Percentiles rank a stretch among this genome's conserved stretches.
Conservation (phyloP, 1,140 invertebrate genomes). For the Microplitis demolitor region DNA sequence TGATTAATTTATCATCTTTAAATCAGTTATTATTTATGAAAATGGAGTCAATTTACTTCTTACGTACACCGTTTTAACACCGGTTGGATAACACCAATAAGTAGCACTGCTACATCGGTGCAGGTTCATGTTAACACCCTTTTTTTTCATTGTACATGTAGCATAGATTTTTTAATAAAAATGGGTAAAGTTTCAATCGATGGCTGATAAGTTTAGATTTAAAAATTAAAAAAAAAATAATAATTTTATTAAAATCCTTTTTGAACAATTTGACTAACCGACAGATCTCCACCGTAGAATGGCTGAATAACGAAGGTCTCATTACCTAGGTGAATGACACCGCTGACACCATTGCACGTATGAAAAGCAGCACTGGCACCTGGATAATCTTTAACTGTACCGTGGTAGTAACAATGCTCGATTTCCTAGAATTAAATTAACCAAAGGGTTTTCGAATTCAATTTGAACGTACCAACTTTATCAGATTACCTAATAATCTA, state of each 20-base stretch:
- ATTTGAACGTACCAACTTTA: too few species aligned
- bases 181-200: too few species aligned
- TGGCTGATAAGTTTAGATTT: too few species aligned
- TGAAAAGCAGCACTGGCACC: slow-evolving; percentile 95
- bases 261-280: slow-evolving; percentile 74
- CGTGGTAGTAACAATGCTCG: slow-evolving; percentile 96
- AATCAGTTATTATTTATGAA: too few species aligned
- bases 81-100: too few species aligned
- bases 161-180: too few species aligned
- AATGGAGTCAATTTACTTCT: too few species aligned
- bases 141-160: too few species aligned
- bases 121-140: too few species aligned
- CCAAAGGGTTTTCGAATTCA: not conserved
- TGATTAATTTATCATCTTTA: too few species aligned
- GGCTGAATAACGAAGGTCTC: slow-evolving; percentile 97
- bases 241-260: not conserved
- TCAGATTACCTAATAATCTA: slow-evolving; percentile 1
- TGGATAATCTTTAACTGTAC: slow-evolving; percentile 92
- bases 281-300: slow-evolving; percentile 93
- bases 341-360: slow-evolving; percentile 95
- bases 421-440: slow-evolving; percentile 77
- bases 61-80: too few species aligned
- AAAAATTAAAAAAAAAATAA: not conserved
- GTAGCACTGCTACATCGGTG: too few species aligned
- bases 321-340: slow-evolving; percentile 94